phyloP scores from a whole-genome alignment of 2,888 invertebrate genomes.

The Meiosimyza decipiens region DNA sequence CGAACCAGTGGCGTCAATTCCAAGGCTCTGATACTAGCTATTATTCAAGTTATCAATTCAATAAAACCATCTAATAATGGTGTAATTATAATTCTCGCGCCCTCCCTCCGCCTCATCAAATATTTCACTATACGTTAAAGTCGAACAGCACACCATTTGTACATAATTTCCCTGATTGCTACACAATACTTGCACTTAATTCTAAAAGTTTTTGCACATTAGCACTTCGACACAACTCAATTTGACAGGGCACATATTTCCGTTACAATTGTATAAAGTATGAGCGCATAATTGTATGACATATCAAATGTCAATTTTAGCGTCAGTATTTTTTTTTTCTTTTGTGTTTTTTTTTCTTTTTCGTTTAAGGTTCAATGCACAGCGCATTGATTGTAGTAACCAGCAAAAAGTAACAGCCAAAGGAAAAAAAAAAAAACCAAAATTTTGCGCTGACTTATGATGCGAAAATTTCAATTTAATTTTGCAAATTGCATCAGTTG shows the following conservation, averaged over 20 bases:
- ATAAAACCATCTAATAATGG: too few species aligned
- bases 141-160: too few species aligned
- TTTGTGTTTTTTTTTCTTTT: background rate
- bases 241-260: constrained; percentile 5
- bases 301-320: constrained; percentile 19
- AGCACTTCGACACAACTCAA: too few species aligned
- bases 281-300: background rate
- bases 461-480: constrained; percentile 1
- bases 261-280: constrained; percentile 5
- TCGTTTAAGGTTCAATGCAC: constrained; percentile 7
- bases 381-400: background rate
- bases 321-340: background rate
- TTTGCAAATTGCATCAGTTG: background rate
- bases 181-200: too few species aligned
- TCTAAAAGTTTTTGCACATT: too few species aligned
- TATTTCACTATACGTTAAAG: too few species aligned
- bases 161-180: too few species aligned
- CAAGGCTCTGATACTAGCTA: too few species aligned
- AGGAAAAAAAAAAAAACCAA: background rate
- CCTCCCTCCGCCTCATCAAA: too few species aligned
- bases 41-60: too few species aligned
- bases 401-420: background rate
- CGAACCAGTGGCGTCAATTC: too few species aligned
- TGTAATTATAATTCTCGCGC: too few species aligned
- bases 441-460: constrained; percentile 10